Percentiles rank a stretch among this genome's conserved stretches.
Evolutionary conservation across 2,113 vertebrate genomes (phyloP).

Genomic region (Oryzias curvinotus): DNA sequence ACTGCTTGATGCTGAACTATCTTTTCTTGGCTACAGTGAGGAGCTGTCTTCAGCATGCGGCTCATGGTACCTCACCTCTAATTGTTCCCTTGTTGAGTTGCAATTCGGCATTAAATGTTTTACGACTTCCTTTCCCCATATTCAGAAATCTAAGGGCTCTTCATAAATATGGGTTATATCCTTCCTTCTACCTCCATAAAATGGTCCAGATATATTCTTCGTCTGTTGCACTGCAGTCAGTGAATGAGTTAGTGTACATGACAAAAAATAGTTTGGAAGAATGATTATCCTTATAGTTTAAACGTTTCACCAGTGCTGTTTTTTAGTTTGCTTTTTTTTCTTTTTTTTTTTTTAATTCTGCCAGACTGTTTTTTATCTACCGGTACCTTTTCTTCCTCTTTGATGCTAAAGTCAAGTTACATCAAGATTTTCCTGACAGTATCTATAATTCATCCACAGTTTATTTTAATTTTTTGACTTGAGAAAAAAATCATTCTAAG

Average conservation of each 20-base stretch:
- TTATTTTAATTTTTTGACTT: background rate
- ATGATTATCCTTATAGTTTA: slow-evolving; percentile 31
- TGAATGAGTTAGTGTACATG: slow-evolving; percentile 19
- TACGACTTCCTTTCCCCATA: slow-evolving; percentile 28
- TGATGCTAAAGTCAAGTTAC: too few species aligned
- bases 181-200: slow-evolving; percentile 43
- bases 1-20: slow-evolving; percentile 52
- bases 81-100: slow-evolving; percentile 45
- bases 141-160: slow-evolving; percentile 27
- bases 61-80: slow-evolving; percentile 24
- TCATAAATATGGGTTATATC: slow-evolving; percentile 47
- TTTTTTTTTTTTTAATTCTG: slow-evolving; percentile 23
- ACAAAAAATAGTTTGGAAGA: slow-evolving; percentile 43
- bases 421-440: background rate
- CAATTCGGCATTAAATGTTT: slow-evolving; percentile 51
- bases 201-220: slow-evolving; percentile 38
- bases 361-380: slow-evolving; percentile 14
- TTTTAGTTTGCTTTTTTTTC: too few species aligned
- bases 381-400: slow-evolving; percentile 2
- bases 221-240: slow-evolving; percentile 26
- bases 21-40: slow-evolving; percentile 4
- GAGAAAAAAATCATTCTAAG: background rate
- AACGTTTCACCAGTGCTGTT: slow-evolving; percentile 39
- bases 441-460: slow-evolving; percentile 2
- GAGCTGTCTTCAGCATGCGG: slow-evolving; percentile 8